Base-by-base conservation (phyloP, 1,140 invertebrate species). In the Adoxophyes honmai region DNA sequence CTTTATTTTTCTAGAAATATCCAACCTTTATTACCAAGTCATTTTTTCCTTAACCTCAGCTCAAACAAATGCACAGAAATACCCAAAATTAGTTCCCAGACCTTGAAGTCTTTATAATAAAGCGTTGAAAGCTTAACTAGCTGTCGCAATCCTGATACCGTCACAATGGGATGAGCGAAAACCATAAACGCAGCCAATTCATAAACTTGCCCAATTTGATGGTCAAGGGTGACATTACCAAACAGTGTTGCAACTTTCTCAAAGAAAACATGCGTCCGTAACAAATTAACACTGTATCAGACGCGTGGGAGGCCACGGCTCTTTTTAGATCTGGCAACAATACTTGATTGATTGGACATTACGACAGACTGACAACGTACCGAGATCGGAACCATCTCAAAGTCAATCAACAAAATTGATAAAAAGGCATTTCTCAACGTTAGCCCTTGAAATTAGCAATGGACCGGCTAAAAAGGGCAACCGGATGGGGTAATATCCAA, bases 281-380 rank as follows among this genome's bases (percentile, higher is more conserved):
- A 48, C 42, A 48, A 48, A 48, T 48, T 48, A 18, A 13, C 21
- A 28, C 21, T 28, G 21, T 28, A 28, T 52, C 28, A 18, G 10
- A n/a, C n/a, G n/a, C n/a, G 15, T 33, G 21, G 21, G 51, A 62
- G 37, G 34, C 36, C 16, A 38, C 13, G 39, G 34, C 39, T 14
- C 21, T 13, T 52, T 21, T 38, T 42, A 37, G 10, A 35, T 0
- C 33, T 48, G 16, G 33, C 52, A 44, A 62, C 56, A 62, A 58
- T 58, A 16, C 53, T n/a, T 59, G 52, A 62, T 62, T 58, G 55
- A 59, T 62, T 62, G 34, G 28, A 55, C 35, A 16, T 59, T 54
- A 48, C 51, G 18, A 36, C 57, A 54, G 16, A 28, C 21, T 28
- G 21, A 3, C 21, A 28, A n/a, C n/a, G n/a, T n/a, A n/a, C n/a